phyloP scores from a whole-genome alignment of 2,797 vertebrate genomes.

The Eremophila alpestris region DNA sequence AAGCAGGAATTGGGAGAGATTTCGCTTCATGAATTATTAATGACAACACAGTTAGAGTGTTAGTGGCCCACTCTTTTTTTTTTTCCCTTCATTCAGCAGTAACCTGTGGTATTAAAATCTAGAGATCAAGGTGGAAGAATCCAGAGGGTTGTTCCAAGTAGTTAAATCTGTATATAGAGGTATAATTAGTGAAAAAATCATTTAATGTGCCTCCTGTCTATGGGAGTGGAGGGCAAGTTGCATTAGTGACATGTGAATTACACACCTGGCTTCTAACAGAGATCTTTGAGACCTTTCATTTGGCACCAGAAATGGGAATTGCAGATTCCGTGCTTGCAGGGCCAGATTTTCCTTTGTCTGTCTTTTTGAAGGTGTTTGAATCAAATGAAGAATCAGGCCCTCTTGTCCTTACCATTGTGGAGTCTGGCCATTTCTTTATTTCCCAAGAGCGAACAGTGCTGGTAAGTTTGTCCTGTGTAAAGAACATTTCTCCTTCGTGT shows the following conservation, averaged over 20 bases:
- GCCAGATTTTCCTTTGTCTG: not conserved
- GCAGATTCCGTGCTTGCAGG: not conserved
- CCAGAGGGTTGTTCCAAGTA: not conserved
- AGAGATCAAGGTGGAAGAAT: not conserved
- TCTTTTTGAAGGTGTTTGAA: conserved; percentile 83
- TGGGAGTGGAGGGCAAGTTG: not conserved
- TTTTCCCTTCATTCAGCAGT: not conserved
- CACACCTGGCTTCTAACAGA: not conserved
- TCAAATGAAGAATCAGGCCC: conserved; percentile 77
- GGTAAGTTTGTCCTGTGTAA: conserved; percentile 77
- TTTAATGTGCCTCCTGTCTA: not conserved
- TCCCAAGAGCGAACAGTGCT: conserved; percentile 84
- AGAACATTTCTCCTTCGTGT: not conserved
- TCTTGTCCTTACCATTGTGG: conserved; percentile 84
- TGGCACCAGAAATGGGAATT: not conserved
- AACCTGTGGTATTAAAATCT: not conserved
- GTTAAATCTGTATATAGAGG: not conserved
- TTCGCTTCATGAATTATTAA: not conserved
- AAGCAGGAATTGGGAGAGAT: not conserved
- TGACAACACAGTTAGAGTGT: not conserved
- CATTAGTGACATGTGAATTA: not conserved
- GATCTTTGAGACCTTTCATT: not conserved
- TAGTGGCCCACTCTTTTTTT: not conserved
- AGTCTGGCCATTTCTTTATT: conserved; percentile 89
- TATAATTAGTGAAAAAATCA: not conserved